These are phyloP conservation scores for Procambarus clarkii DNA, from an alignment of 1,140 invertebrate genomes.

Conservation along the genomic window DNA sequence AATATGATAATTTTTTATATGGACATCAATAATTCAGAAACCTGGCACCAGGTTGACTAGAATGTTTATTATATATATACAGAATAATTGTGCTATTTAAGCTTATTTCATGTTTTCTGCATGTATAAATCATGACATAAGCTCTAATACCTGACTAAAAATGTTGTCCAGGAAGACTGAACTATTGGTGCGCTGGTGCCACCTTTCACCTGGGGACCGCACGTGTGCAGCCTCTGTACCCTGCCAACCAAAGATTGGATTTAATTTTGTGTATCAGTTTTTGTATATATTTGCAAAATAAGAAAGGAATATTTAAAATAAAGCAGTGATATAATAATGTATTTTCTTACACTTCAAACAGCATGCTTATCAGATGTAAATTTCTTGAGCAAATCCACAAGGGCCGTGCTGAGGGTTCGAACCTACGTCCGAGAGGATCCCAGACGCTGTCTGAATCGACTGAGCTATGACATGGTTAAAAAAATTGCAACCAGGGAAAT, in stretches of 20 bases:
- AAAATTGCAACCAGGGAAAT: too few relatives aligned
- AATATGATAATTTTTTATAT: too few relatives aligned
- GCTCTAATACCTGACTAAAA: not conserved
- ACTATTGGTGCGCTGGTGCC: not conserved
- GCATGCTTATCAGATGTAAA: too few relatives aligned
- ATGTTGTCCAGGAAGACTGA: not conserved
- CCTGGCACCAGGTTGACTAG: too few relatives aligned
- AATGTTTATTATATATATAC: not conserved
- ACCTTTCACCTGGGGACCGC: not conserved
- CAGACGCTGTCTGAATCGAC: too few relatives aligned
- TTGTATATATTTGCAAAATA: constrained; percentile 66
- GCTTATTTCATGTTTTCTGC: not conserved
- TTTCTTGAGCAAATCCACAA: too few relatives aligned
- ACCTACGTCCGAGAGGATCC: too few relatives aligned
- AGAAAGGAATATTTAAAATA: constrained; percentile 52
- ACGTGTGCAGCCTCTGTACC: constrained; percentile 57
- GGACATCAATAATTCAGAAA: too few relatives aligned
- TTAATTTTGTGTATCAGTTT: constrained; percentile 64
- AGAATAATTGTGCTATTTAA: not conserved
- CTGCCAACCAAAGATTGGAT: constrained; percentile 65
- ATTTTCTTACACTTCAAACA: not conserved
- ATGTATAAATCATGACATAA: constrained; percentile 12
- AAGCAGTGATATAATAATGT: constrained; percentile 47
- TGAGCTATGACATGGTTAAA: too few relatives aligned
- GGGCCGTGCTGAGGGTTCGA: too few relatives aligned